Evolutionary conservation across 1,140 invertebrate genomes (phyloP), one percentile per base, ranked within the genome.

Genomic region (Hirudo medicinalis): DNA sequence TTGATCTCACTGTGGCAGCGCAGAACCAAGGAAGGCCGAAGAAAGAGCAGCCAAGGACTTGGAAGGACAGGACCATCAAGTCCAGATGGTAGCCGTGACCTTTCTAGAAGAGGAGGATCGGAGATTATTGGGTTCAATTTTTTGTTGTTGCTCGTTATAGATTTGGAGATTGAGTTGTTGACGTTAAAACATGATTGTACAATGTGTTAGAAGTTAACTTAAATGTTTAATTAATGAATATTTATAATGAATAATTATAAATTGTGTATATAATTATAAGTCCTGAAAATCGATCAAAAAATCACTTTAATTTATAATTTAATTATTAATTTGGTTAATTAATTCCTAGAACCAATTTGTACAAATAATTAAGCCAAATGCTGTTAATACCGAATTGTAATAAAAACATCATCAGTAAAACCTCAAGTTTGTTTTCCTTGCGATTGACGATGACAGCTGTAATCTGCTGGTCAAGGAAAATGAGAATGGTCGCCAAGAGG

Each of bases 401-500:
- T 1, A 49, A 49, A 11, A 49, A 49, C 13, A 49, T 49, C 4
- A 49, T 15, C 13, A 49, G 11, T 17, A 49, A 76, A 82, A 87
- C 86, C 81, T 93, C 94, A 63, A 97, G 83, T 82, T 97, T 97
- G 79, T 97, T 92, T 82, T 97, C 94, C 82, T 94, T 94, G 53
- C 94, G 86, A 80, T 98, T 98, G 0, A 97, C 89, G 78, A 98
- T 98, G 27, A 98, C 95, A 70, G 92, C 90, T 0, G 94, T 97
- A 69, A 98, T 98, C 83, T 98, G 94, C 81, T 98, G 95, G 85
- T 97, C 94, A 92, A 98, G 96, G 81, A 97, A 98, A 76, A 97
- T 93, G 3, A 98, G 85, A 78, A 98, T 97, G 17, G 92, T 95
- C 43, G 92, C 92, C 15, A 97, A 82, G 15, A 97, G 81, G 69